Conservation (phyloP, 1,140 invertebrate species). For the Rhyzopertha dominica region DNA sequence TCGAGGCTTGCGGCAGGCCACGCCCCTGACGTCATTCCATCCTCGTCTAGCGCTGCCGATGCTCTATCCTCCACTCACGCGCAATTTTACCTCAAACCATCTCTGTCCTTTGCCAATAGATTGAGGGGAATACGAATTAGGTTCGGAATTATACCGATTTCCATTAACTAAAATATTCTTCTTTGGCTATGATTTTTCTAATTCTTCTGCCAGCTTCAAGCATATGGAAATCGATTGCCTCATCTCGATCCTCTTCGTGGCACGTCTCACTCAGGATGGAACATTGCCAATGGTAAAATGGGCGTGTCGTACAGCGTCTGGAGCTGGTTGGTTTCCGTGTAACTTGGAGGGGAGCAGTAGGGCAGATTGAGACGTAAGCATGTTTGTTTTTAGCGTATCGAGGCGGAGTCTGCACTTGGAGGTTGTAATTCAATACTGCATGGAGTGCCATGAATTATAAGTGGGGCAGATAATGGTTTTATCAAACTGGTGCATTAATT, state of each 20-base stretch:
- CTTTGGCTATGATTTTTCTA: too few species aligned
- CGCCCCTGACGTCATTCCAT: conserved; percentile 28
- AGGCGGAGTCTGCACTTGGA: conserved; percentile 28
- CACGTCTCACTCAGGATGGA: conserved; percentile 33
- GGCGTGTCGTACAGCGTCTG: conserved; percentile 25
- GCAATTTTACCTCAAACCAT: not conserved
- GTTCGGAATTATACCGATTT: too few species aligned
- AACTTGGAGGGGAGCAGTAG: conserved; percentile 20
- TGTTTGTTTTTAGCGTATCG: conserved; percentile 38
- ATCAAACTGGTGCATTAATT: conserved; percentile 34
- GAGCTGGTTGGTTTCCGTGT: conserved; percentile 23
- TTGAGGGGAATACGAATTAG: too few species aligned
- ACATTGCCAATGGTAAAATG: conserved; percentile 28
- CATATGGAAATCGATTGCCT: too few species aligned
- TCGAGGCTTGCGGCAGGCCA: conserved; percentile 25
- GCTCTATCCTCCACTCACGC: conserved; percentile 4
- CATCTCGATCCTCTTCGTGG: too few species aligned
- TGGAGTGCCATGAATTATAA: conserved; percentile 34
- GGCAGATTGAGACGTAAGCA: conserved; percentile 39
- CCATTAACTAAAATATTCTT: too few species aligned
- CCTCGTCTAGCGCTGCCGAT: conserved; percentile 13
- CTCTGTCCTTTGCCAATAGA: not conserved
- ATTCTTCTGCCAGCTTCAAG: too few species aligned
- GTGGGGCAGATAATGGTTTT: conserved; percentile 38
- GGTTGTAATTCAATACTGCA: conserved; percentile 33